Evolutionary conservation across 2,113 vertebrate genomes (phyloP).

Genomic region (Ursus arctos): DNA sequence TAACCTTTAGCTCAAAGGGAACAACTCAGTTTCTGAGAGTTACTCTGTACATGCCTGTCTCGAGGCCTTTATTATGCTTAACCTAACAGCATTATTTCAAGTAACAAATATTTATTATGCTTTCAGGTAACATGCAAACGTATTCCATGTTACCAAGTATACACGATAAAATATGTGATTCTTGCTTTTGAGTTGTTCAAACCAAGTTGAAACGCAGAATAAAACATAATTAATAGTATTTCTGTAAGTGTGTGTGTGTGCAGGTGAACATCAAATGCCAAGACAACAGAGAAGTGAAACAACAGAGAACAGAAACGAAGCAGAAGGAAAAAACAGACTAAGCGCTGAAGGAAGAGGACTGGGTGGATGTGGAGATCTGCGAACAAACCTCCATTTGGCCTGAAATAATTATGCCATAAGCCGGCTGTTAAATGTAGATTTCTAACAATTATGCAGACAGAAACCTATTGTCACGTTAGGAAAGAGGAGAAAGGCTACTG

Average conservation of each 20-base stretch:
- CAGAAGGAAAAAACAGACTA: neutral
- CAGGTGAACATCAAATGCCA: neutral
- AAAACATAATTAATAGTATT: neutral
- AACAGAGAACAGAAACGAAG: neutral
- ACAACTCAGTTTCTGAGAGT: neutral
- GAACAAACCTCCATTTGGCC: neutral
- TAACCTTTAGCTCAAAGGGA: neutral
- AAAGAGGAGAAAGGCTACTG: neutral
- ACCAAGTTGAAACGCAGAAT: neutral
- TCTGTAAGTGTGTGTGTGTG: neutral
- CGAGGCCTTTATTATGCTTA: neutral
- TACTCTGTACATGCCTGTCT: neutral
- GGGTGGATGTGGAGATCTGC: neutral
- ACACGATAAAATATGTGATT: neutral
- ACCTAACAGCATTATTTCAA: neutral
- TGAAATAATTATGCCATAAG: neutral
- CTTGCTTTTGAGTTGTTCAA: neutral
- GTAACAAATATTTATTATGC: neutral
- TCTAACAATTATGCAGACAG: neutral
- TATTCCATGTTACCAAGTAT: neutral
- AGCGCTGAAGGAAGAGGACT: neutral
- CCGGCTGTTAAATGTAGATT: neutral
- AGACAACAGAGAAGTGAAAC: neutral
- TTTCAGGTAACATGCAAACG: neutral
- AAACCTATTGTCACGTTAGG: neutral